Percentiles rank a stretch among this genome's conserved stretches.
Conservation (phyloP, 1,140 invertebrate species). For the Thaumatotibia leucotreta region DNA sequence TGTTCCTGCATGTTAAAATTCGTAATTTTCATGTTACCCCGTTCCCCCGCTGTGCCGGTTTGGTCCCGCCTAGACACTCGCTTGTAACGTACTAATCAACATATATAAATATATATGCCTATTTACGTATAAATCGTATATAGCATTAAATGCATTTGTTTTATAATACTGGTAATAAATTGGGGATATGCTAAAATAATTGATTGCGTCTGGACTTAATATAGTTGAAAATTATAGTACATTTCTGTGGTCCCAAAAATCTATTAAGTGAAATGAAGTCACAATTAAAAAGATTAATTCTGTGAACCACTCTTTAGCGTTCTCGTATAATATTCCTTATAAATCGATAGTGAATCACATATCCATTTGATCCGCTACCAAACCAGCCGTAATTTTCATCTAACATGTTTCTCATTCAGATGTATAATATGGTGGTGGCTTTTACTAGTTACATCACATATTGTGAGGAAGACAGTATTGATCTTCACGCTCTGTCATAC, state of each 20-base stretch:
- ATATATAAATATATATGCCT: slow-evolving; percentile 43
- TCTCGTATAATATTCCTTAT: neutral
- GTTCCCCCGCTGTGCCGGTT: slow-evolving; percentile 63
- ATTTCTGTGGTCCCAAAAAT: slow-evolving; percentile 29
- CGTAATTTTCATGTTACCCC: slow-evolving; percentile 52
- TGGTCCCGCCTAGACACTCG: slow-evolving; percentile 48
- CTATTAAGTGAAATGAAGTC: slow-evolving; percentile 12
- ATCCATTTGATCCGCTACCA: slow-evolving; percentile 36
- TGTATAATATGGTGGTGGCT: neutral
- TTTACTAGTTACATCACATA: too few species aligned
- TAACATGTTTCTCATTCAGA: slow-evolving; percentile 19
- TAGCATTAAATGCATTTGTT: slow-evolving; percentile 59
- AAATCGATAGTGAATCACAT: neutral
- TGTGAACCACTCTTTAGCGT: neutral
- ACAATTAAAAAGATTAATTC: neutral
- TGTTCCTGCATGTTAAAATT: slow-evolving; percentile 28
- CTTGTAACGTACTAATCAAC: slow-evolving; percentile 34
- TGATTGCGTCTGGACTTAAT: slow-evolving; percentile 34
- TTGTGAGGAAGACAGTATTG: too few species aligned
- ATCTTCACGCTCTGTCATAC: neutral
- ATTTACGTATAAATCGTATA: slow-evolving; percentile 66
- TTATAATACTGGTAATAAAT: slow-evolving; percentile 57
- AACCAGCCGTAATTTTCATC: slow-evolving; percentile 56
- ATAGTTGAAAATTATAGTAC: slow-evolving; percentile 23
- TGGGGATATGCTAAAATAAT: slow-evolving; percentile 66